phyloP scores from a whole-genome alignment of 1,140 invertebrate species.

The Pseudomyrmex flavicornis region DNA sequence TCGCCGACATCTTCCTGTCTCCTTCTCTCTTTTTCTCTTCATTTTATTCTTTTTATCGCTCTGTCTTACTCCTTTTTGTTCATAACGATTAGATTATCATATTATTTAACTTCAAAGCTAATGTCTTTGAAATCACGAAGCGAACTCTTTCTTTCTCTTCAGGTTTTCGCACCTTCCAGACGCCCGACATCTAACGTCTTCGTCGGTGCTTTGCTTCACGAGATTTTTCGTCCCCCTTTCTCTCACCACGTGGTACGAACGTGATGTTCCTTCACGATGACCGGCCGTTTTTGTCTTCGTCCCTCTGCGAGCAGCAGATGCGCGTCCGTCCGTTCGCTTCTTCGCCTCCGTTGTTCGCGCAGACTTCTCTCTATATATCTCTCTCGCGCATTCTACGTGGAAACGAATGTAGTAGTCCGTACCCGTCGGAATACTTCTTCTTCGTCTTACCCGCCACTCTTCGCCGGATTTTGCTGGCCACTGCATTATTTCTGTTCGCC shows the following conservation, averaged over 20 bases:
- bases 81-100: too few species aligned
- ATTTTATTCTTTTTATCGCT: neutral
- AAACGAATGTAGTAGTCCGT: conserved; percentile 48
- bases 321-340: conserved; percentile 17
- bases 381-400: conserved; percentile 30
- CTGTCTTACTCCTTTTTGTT: neutral
- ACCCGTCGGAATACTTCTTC: conserved; percentile 50
- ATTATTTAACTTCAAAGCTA: neutral
- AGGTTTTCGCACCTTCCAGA: neutral
- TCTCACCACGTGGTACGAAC: conserved; percentile 8
- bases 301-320: conserved; percentile 37
- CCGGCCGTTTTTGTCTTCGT: conserved; percentile 41
- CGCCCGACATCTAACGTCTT: conserved; percentile 23
- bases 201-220: conserved; percentile 23
- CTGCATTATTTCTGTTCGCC: conserved; percentile 67
- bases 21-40: conserved; percentile 6
- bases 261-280: conserved; percentile 28
- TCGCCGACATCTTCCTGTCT: conserved; percentile 22
- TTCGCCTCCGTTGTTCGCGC: conserved; percentile 21
- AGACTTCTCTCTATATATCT: conserved; percentile 45
- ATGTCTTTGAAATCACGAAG: neutral
- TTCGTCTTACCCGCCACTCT: conserved; percentile 19
- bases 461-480: conserved; percentile 48
- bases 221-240: conserved; percentile 49
- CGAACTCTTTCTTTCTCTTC: neutral